Evolutionary conservation across 2,113 vertebrate species (phyloP), one percentile per base, ranked within the genome.

Genomic region (Labrus mixtus): DNA sequence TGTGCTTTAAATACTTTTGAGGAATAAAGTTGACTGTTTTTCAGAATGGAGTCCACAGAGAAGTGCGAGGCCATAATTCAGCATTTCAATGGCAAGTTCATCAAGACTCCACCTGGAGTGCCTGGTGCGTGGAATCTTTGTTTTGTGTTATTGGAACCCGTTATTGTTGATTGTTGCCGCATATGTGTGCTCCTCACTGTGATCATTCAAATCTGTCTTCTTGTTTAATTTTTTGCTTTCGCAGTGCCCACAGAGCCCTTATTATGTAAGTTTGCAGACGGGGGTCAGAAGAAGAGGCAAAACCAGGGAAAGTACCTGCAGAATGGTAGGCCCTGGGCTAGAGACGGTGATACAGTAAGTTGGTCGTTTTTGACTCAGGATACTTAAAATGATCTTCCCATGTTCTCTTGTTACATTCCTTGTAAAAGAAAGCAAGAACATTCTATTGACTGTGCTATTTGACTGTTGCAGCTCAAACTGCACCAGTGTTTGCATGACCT

Each of bases 231-330:
- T 78, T 68, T 78, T 73, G 73, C 74, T 72, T 75, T 56, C 7
- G 60, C 50, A 98, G 97, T 95, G 63, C 96, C 97, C 64, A 93
- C 95, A 36, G 97, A 98, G 90, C 97, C 97, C 4, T 93, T 98
- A 93, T 94, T 98, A 90, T 98, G 96, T 89, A 98, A 98, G 90
- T 98, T 98, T 93, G 97, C 97, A 22, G 97, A 98, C 39, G 97
- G 97, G 3, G 97, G 97, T 12, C 97, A 98, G 89, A 98, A 98
- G 93, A 98, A 97, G 90, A 93, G 97, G 56, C 97, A 96, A 91
- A 96, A 94, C 88, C 97, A 96, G 89, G 95, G 96, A 76, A 98
- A 97, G 87, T 97, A 96, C 46, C 92, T 96, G 73, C 96, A 95
- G 61, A 97, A 97, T 20, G 97, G 96, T 70, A 93, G 96, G 68